A percentile compares a stretch with the other conserved stretches of the same genome.
Conservation (phyloP, 2,797 vertebrate species). For the Ispidina lecontei region DNA sequence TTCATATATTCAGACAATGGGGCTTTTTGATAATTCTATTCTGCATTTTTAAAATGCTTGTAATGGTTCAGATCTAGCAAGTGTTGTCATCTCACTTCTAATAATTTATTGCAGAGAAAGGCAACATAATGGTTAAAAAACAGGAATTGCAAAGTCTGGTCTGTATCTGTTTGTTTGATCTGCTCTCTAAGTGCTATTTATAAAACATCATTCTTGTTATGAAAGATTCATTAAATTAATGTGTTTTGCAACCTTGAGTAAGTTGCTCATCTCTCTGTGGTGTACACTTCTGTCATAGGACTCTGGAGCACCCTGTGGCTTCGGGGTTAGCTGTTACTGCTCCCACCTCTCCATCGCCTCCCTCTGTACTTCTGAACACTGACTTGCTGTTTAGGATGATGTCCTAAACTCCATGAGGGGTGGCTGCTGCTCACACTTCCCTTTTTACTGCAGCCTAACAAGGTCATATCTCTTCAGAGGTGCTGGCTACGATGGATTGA, state of each 20-base stretch:
- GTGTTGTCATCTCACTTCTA: neutral
- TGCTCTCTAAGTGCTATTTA: conserved; percentile 9
- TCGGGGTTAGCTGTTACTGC: neutral
- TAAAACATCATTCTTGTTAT: conserved; percentile 4
- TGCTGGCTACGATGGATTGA: neutral
- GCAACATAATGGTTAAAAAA: neutral
- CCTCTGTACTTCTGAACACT: neutral
- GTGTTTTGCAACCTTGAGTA: conserved; percentile 23
- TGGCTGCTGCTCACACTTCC: neutral
- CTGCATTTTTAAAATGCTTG: neutral
- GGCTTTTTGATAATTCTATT: conserved; percentile 46
- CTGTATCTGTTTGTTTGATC: conserved; percentile 15
- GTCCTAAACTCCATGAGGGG: neutral
- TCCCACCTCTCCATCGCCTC: neutral
- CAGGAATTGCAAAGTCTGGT: neutral
- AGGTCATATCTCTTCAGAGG: neutral
- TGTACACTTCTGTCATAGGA: neutral
- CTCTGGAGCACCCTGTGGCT: neutral
- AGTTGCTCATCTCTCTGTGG: neutral
- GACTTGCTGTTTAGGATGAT: neutral
- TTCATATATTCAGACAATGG: conserved; percentile 36
- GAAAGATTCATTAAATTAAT: conserved; percentile 45
- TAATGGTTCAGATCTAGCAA: neutral
- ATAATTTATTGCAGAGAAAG: conserved; percentile 7
- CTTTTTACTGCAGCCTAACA: neutral